Percentiles rank a stretch among this genome's conserved stretches.
phyloP scores from a whole-genome alignment of 1,140 invertebrate genomes.

The Acromyrmex heyeri region DNA sequence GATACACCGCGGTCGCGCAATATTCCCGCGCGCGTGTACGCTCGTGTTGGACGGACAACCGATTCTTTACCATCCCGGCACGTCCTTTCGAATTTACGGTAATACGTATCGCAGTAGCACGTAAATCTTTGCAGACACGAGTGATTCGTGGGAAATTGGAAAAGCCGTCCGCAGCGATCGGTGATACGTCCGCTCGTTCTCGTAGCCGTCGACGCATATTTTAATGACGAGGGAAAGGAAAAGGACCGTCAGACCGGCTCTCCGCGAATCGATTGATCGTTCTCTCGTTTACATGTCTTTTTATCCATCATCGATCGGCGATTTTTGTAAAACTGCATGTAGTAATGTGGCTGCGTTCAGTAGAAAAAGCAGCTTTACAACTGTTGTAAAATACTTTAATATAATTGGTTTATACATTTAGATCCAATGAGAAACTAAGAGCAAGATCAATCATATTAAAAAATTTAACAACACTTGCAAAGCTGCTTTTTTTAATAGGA shows the following conservation, averaged over 20 bases:
- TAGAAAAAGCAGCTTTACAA: too few species aligned
- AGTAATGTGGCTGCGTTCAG: too few species aligned
- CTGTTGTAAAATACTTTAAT: too few species aligned
- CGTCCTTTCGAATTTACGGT: conserved; percentile 73
- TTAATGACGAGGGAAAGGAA: conserved; percentile 76
- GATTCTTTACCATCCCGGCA: conserved; percentile 69
- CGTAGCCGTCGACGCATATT: conserved; percentile 74
- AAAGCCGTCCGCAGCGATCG: conserved; percentile 72
- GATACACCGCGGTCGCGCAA: conserved; percentile 62
- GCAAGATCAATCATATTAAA: too few species aligned
- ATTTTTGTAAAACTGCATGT: neutral
- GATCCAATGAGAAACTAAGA: too few species aligned
- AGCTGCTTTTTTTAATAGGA: too few species aligned
- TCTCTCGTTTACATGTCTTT: neutral
- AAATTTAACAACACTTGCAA: too few species aligned
- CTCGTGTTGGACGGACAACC: conserved; percentile 40
- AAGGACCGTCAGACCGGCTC: conserved; percentile 26
- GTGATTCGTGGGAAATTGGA: conserved; percentile 75
- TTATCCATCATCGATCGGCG: neutral
- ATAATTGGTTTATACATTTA: too few species aligned
- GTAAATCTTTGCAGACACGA: conserved; percentile 71
- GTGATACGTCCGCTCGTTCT: conserved; percentile 62
- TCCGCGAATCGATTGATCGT: conserved; percentile 70
- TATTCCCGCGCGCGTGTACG: conserved; percentile 50
- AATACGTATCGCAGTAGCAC: conserved; percentile 62